Base-by-base conservation (phyloP, 2,888 invertebrate species). In the Liodrosophila aerea region DNA sequence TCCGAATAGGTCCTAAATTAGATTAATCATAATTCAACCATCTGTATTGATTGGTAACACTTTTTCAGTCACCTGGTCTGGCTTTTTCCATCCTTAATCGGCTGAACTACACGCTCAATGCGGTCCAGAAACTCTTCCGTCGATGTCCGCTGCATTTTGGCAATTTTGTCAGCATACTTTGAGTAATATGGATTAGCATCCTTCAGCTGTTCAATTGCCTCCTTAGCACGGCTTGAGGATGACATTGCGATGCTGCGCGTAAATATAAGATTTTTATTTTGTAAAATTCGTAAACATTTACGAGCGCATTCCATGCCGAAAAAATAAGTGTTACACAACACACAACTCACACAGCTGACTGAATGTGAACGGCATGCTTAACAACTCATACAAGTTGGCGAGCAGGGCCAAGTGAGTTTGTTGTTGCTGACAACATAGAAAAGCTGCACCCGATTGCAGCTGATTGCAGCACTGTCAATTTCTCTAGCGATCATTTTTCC, bases 121-220 rank as follows among this genome's bases (percentile, higher is more conserved):
- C 93, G 91, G 29, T 92, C 89, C 40, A 94, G 77, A 85, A 96
- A 95, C 87, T 95, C 95, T 73, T 94, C 93, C 0, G 96, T 95
- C 1, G 94, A 93, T 0, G 93, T 93, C 88, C 94, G 91, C 87
- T 96, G 95, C 13, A 95, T 87, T 60, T 92, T 91, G 0, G 94
- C 92, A 66, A 97, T 95, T 88, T 95, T 95, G 1, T 92, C 90
- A 0, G 95, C 93, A 90, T 97, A 97, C 85, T 96, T 97, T 12
- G 94, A 94, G 82, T 91, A 96, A 87, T 94, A 96, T 0, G 96
- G 96, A 90, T 96, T 97, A 3, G 87, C 89, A 37, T 91, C 89
- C 41, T 89, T 89, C 4, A 93, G 73, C 11, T 91, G 89, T 11
- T 92, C 91, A 2, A 92, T 64, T 1, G 89, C 91, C 78, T 92